Evolutionary conservation across 2,797 vertebrate species (phyloP).

Genomic region (Eupleurogrammus muticus): DNA sequence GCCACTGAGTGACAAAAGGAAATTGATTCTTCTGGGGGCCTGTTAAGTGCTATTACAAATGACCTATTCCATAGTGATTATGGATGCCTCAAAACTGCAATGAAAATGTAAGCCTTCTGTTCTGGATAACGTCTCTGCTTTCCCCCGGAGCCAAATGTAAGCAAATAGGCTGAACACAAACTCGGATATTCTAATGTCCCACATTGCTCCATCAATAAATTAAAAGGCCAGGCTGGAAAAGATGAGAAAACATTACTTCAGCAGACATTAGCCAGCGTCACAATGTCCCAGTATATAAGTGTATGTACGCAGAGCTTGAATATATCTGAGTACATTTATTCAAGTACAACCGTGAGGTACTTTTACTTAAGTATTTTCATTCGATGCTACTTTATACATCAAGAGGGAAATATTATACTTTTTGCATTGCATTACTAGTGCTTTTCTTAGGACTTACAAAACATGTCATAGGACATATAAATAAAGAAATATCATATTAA

Average conservation of each 20-base stretch:
- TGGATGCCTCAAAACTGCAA: slow-evolving; percentile 65
- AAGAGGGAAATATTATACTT: too few species aligned
- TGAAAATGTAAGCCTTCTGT: slow-evolving; percentile 63
- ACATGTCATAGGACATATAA: too few species aligned
- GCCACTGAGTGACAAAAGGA: slow-evolving; percentile 79
- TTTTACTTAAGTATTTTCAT: too few species aligned
- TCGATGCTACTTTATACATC: too few species aligned
- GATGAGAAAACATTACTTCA: slow-evolving; percentile 34
- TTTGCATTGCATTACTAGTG: too few species aligned
- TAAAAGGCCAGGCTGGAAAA: slow-evolving; percentile 38
- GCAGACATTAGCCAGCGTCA: slow-evolving; percentile 26
- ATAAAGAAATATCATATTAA: too few species aligned
- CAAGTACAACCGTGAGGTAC: too few species aligned
- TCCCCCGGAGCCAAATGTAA: slow-evolving; percentile 49
- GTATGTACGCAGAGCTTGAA: too few species aligned
- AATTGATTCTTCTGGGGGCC: slow-evolving; percentile 78
- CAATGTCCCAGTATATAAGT: slow-evolving; percentile 21
- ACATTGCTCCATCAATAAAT: slow-evolving; percentile 43
- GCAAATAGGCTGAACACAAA: slow-evolving; percentile 46
- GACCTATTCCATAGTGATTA: slow-evolving; percentile 78
- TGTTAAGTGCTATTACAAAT: slow-evolving; percentile 80
- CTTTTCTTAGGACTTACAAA: too few species aligned
- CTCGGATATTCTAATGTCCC: slow-evolving; percentile 45
- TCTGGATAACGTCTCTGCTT: slow-evolving; percentile 48
- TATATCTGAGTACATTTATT: too few species aligned